Evolutionary conservation across 2,888 invertebrate species (phyloP).

Genomic region (Eustalomyia histrio): DNA sequence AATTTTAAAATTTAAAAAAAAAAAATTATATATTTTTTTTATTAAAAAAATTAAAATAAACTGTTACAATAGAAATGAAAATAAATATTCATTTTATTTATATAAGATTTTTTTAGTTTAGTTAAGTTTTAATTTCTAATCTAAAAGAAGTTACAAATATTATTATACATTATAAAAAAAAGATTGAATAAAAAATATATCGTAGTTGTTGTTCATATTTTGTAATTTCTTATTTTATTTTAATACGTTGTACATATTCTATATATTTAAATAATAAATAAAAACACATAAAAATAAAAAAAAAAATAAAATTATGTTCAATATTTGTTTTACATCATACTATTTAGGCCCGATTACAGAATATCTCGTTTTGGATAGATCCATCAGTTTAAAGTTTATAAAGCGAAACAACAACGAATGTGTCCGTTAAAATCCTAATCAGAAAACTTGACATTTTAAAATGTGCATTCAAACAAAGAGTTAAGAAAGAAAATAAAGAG

Average conservation of each 20-base stretch:
- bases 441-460: too few relatives aligned
- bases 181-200: slow-evolving; percentile 39
- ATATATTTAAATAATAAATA: slow-evolving; percentile 59
- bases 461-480: too few relatives aligned
- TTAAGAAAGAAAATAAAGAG: too few relatives aligned
- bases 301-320: slow-evolving; percentile 30
- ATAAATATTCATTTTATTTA: slow-evolving; percentile 23
- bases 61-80: slow-evolving; percentile 27
- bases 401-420: too few relatives aligned
- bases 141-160: slow-evolving; percentile 46
- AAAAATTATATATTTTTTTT: slow-evolving; percentile 7
- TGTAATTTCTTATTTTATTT: slow-evolving; percentile 59
- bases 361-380: too few relatives aligned
- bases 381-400: too few relatives aligned
- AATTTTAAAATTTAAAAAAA: slow-evolving; percentile 29
- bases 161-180: slow-evolving; percentile 40
- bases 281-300: slow-evolving; percentile 52
- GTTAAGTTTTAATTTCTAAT: slow-evolving; percentile 46
- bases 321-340: too few relatives aligned
- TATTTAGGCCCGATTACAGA: too few relatives aligned
- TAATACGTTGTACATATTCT: slow-evolving; percentile 61
- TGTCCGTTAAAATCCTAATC: too few relatives aligned
- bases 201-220: slow-evolving; percentile 64
- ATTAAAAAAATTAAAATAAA: slow-evolving; percentile 29
- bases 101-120: slow-evolving; percentile 50